These are phyloP conservation scores for Melitaea cinxia DNA, from an alignment of 1,140 invertebrate genomes.

Conservation along the genomic window DNA sequence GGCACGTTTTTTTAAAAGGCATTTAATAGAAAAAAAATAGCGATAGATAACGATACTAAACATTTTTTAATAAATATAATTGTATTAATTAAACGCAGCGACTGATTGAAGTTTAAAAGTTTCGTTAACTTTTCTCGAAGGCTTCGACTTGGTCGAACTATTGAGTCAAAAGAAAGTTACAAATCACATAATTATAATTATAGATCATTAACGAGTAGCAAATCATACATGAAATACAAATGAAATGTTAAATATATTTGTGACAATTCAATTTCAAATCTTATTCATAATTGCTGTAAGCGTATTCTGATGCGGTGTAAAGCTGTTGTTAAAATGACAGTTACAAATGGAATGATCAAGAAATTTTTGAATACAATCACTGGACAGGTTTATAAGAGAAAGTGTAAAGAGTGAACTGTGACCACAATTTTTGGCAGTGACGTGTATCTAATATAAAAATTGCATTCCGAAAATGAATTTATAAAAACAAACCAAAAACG, in stretches of 20 bases:
- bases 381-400: slow-evolving; percentile 26
- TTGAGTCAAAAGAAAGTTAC: too few relatives aligned
- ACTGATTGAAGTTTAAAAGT: too few relatives aligned
- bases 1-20: slow-evolving; percentile 14
- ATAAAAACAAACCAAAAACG: slow-evolving; percentile 11
- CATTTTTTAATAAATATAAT: too few relatives aligned
- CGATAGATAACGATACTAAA: not conserved
- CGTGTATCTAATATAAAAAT: slow-evolving; percentile 31
- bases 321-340: not conserved
- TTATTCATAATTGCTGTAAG: slow-evolving; percentile 7
- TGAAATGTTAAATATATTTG: too few relatives aligned
- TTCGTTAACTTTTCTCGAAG: too few relatives aligned
- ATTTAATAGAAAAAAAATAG: not conserved
- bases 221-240: too few relatives aligned
- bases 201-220: too few relatives aligned
- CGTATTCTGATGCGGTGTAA: slow-evolving; percentile 15
- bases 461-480: slow-evolving; percentile 1
- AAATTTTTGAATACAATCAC: not conserved
- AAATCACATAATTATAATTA: too few relatives aligned
- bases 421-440: slow-evolving; percentile 43
- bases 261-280: slow-evolving; percentile 11
- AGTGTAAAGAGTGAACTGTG: slow-evolving; percentile 35
- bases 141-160: too few relatives aligned
- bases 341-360: not conserved
- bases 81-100: too few relatives aligned